Percentiles rank a stretch among this genome's conserved stretches.
These are phyloP conservation scores for Globodera rostochiensis DNA, from an alignment of 1,140 invertebrate genomes.

Conservation along the genomic window DNA sequence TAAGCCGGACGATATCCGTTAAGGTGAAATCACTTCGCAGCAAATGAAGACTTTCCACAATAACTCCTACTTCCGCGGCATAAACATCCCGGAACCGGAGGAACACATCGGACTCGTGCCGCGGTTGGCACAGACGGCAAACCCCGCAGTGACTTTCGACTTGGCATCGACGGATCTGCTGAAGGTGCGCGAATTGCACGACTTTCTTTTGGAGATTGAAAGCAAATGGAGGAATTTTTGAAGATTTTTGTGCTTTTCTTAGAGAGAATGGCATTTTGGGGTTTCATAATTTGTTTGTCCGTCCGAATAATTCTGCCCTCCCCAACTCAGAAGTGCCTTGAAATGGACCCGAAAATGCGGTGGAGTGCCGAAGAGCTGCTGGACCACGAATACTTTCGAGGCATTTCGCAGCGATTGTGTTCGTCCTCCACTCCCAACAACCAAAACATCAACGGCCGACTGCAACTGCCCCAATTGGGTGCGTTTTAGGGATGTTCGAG, in stretches of 20 bases:
- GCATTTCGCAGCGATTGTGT: conserved; percentile 29
- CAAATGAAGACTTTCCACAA: conserved; percentile 92
- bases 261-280: background rate
- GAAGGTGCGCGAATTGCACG: conserved; percentile 12
- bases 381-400: conserved; percentile 80
- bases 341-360: conserved; percentile 86
- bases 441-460: background rate
- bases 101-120: conserved; percentile 61
- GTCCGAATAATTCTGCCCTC: conserved; percentile 26
- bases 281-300: background rate
- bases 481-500: too few species aligned
- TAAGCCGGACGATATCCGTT: conserved; percentile 34
- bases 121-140: conserved; percentile 15
- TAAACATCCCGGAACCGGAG: conserved; percentile 83
- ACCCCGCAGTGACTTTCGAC: conserved; percentile 6
- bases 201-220: too few species aligned
- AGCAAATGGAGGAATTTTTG: background rate
- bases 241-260: background rate
- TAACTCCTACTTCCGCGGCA: conserved; percentile 88
- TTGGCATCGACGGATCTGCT: conserved; percentile 34
- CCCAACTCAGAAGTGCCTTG: conserved; percentile 80
- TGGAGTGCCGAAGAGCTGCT: conserved; percentile 86
- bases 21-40: conserved; percentile 83
- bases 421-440: background rate
- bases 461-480: conserved; percentile 17